phyloP scores from a whole-genome alignment of 2,888 invertebrate genomes.

The Lithophane socia region DNA sequence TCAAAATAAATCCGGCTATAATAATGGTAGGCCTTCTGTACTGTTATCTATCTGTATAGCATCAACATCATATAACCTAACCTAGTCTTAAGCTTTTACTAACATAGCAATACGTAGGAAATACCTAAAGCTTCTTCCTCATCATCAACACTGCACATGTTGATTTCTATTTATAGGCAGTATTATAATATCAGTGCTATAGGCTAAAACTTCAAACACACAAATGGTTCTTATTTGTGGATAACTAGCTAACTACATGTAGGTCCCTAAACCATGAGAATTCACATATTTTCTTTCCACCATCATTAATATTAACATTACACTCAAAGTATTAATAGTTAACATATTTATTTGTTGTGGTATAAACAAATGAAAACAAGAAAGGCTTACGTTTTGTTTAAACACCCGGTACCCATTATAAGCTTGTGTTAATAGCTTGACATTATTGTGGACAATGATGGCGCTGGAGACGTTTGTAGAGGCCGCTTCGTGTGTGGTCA shows the following conservation, averaged over 20 bases:
- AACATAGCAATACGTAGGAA: neutral
- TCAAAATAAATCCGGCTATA: too few species aligned
- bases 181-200: too few species aligned
- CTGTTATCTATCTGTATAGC: too few species aligned
- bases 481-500: conserved; percentile 50
- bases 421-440: conserved; percentile 23
- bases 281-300: neutral
- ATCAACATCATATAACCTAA: neutral
- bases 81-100: neutral
- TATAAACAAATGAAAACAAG: conserved; percentile 35
- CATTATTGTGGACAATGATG: conserved; percentile 35
- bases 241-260: neutral
- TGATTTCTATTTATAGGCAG: neutral
- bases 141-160: neutral
- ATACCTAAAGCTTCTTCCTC: neutral
- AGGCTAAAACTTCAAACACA: neutral
- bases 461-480: conserved; percentile 18
- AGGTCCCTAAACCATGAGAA: neutral
- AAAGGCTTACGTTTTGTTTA: conserved; percentile 25
- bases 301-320: neutral
- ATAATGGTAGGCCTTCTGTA: too few species aligned
- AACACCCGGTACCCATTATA: conserved; percentile 28
- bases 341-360: conserved; percentile 43
- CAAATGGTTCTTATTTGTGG: neutral
- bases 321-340: conserved; percentile 12